Percentiles rank a stretch among this genome's conserved stretches.
phyloP scores from a whole-genome alignment of 2,888 invertebrate species.

The Achlya flavicornis region DNA sequence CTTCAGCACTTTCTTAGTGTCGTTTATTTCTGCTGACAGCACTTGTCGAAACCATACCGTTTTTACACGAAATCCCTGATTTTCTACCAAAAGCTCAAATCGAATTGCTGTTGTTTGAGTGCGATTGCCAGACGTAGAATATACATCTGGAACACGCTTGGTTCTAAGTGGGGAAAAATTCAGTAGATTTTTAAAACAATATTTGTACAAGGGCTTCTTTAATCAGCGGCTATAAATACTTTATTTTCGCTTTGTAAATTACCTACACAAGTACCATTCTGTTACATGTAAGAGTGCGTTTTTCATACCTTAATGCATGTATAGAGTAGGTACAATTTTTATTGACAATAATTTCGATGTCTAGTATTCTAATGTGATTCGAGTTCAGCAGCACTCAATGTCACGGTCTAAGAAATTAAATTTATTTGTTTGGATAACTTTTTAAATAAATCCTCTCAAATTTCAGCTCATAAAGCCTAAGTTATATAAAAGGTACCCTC shows the following conservation, averaged over 20 bases:
- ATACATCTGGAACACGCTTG: constrained; percentile 7
- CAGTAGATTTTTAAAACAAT: constrained; percentile 1
- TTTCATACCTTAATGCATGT: no score
- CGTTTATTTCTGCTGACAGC: not conserved
- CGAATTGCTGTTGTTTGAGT: constrained; percentile 23
- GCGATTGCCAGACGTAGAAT: constrained; percentile 21
- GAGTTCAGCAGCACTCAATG: not conserved
- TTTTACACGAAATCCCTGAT: constrained; percentile 18
- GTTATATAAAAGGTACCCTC: constrained; percentile 1
- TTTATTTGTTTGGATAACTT: constrained; percentile 6
- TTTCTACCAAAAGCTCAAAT: constrained; percentile 20
- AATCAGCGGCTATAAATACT: not conserved
- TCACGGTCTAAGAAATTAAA: not conserved
- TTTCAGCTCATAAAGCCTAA: not conserved
- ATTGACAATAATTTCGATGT: not conserved
- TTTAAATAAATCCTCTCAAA: not conserved
- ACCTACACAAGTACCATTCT: not conserved
- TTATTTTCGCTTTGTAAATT: constrained; percentile 7
- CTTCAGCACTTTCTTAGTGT: not conserved
- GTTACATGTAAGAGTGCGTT: not conserved
- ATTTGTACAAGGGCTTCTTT: not conserved
- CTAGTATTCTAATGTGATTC: not conserved
- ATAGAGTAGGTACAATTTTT: no score
- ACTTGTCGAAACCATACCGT: constrained; percentile 13
- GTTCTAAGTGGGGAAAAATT: not conserved